phyloP scores from a whole-genome alignment of 2,888 invertebrate species.

The Rapana venosa region DNA sequence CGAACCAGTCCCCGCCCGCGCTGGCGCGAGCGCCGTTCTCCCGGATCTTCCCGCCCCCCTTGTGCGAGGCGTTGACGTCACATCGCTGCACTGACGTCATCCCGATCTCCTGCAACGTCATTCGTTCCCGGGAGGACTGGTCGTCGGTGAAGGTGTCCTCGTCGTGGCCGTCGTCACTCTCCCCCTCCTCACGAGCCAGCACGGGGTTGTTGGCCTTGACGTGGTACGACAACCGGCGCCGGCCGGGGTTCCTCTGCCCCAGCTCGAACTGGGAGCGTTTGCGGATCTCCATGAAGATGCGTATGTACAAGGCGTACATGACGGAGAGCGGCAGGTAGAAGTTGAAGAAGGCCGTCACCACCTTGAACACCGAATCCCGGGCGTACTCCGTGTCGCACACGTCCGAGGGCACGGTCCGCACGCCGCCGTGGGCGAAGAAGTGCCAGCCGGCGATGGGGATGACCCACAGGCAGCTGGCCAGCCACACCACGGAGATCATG shows the following conservation, averaged over 20 bases:
- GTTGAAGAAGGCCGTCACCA: slow-evolving; percentile 80
- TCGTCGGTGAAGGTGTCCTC: slow-evolving; percentile 53
- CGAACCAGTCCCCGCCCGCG: slow-evolving; percentile 4
- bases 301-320: slow-evolving; percentile 80
- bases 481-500: slow-evolving; percentile 80
- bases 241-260: slow-evolving; percentile 69
- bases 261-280: slow-evolving; percentile 78
- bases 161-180: slow-evolving; percentile 56
- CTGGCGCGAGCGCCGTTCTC: slow-evolving; percentile 17
- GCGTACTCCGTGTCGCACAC: slow-evolving; percentile 81
- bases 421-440: slow-evolving; percentile 74
- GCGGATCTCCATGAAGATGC: slow-evolving; percentile 80
- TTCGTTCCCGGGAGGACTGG: slow-evolving; percentile 10
- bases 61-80: background rate
- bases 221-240: slow-evolving; percentile 47
- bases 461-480: slow-evolving; percentile 79
- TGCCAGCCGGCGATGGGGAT: slow-evolving; percentile 80
- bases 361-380: slow-evolving; percentile 79
- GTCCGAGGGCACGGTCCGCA: slow-evolving; percentile 69
- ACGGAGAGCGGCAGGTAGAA: slow-evolving; percentile 80
- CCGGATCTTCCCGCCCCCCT: background rate
- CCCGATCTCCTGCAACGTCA: slow-evolving; percentile 27
- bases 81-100: slow-evolving; percentile 2
- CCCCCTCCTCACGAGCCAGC: slow-evolving; percentile 41
- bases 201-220: slow-evolving; percentile 45